Evolutionary conservation across 1,140 invertebrate genomes (phyloP).

Genomic region (Penaeus chinensis): DNA sequence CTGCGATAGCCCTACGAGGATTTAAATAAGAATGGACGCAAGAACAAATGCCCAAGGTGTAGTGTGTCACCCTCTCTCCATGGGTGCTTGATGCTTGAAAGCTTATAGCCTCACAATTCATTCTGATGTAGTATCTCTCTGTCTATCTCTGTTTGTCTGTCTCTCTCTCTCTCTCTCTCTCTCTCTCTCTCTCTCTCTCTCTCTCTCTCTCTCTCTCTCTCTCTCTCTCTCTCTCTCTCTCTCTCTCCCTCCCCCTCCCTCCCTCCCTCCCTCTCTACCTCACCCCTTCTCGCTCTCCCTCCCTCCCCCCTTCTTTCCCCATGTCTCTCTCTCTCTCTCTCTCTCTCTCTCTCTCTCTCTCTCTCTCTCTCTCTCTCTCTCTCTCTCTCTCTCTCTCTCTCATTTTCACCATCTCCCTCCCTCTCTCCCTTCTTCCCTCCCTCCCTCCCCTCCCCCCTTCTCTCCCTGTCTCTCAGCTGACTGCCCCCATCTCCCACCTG

Average conservation of each 20-base stretch:
- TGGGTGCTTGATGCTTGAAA: too few species aligned
- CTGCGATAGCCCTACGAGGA: too few species aligned
- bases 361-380: neutral
- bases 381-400: conserved; percentile 1
- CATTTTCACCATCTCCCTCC: neutral
- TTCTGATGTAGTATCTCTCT: too few species aligned
- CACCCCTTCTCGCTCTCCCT: neutral
- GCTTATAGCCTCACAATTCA: too few species aligned
- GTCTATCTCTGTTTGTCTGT: too few species aligned
- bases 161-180: too few species aligned
- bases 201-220: conserved; percentile 12
- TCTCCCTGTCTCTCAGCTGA: neutral
- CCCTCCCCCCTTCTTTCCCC: neutral
- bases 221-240: conserved; percentile 11
- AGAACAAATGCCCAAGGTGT: too few species aligned
- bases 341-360: conserved; percentile 14
- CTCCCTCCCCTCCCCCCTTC: neutral
- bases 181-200: conserved; percentile 8
- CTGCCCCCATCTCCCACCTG: neutral
- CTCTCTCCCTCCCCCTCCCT: neutral
- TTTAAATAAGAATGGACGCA: too few species aligned
- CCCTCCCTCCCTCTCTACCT: neutral
- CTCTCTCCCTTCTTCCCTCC: neutral
- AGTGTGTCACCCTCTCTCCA: too few species aligned
- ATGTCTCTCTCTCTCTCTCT: conserved; percentile 23